Percentiles rank a stretch among this genome's conserved stretches.
phyloP scores from a whole-genome alignment of 1,140 invertebrate genomes.

The Gonatopus flavifemur region DNA sequence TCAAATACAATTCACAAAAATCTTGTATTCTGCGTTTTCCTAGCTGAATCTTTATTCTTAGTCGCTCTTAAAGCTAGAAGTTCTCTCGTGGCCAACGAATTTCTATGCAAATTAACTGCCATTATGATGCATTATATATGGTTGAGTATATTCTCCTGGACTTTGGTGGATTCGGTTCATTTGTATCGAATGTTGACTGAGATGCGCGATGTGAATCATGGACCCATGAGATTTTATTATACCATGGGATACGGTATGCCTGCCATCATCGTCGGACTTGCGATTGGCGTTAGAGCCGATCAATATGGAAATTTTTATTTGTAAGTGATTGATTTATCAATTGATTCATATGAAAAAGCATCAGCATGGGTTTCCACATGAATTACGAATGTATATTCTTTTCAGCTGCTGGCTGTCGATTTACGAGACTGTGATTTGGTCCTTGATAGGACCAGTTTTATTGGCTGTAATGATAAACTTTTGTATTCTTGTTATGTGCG shows the following conservation, averaged over 20 bases:
- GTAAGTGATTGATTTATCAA: conserved; percentile 63
- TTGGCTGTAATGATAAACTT: conserved; percentile 77
- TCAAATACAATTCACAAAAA: conserved; percentile 95
- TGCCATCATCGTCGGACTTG: conserved; percentile 86
- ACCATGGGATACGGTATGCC: conserved; percentile 94
- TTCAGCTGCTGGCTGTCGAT: conserved; percentile 91
- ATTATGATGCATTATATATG: conserved; percentile 93
- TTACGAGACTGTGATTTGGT: conserved; percentile 89
- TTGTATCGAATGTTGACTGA: conserved; percentile 93
- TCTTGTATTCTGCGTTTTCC: conserved; percentile 83
- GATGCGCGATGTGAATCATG: conserved; percentile 94
- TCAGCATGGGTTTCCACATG: background rate
- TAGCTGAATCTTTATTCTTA: conserved; percentile 83
- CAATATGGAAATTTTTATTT: conserved; percentile 93
- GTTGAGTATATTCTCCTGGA: conserved; percentile 87
- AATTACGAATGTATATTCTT: conserved; percentile 29
- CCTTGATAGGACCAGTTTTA: conserved; percentile 83
- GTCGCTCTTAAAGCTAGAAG: conserved; percentile 80
- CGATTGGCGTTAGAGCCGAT: conserved; percentile 90
- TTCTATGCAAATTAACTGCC: conserved; percentile 86
- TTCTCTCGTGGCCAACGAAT: conserved; percentile 76
- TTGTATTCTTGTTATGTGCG: conserved; percentile 78
- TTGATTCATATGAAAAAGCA: background rate
- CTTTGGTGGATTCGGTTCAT: conserved; percentile 88
- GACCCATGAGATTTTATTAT: conserved; percentile 91